Conservation (phyloP, 2,797 vertebrate species). For the Fratercula arctica region DNA sequence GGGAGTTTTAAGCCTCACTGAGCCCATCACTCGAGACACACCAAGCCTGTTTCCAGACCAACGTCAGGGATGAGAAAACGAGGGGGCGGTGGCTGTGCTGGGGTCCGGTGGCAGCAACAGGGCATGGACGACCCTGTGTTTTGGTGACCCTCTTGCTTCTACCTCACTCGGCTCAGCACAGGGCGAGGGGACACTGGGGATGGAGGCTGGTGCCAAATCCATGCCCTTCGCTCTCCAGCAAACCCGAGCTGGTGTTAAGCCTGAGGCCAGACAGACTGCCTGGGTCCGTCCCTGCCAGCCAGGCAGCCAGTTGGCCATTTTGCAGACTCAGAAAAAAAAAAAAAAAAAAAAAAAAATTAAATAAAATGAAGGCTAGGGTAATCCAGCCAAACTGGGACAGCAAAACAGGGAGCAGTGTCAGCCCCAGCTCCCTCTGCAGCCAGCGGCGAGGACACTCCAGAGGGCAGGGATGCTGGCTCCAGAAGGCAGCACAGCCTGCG, state of each 20-base stretch:
- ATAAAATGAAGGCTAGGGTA: neutral
- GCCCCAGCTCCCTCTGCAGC: rapidly evolving
- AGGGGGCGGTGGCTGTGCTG: rapidly evolving
- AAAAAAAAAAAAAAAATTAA: rapidly evolving
- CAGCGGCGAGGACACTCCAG: neutral
- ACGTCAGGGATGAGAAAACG: rapidly evolving
- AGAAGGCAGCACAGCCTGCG: neutral
- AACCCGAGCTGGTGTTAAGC: neutral
- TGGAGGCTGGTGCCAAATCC: neutral
- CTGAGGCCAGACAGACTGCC: neutral
- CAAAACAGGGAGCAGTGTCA: rapidly evolving
- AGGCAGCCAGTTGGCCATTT: neutral
- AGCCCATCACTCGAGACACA: neutral
- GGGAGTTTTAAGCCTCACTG: neutral
- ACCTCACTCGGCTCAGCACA: rapidly evolving
- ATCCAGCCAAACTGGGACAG: neutral
- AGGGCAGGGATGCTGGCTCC: neutral
- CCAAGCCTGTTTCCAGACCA: neutral
- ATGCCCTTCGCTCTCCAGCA: neutral
- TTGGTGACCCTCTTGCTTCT: neutral
- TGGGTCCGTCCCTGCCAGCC: neutral
- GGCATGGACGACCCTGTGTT: neutral
- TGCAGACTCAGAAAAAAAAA: neutral
- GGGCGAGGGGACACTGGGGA: neutral
- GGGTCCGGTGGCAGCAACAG: neutral